Percentiles rank a stretch among this genome's conserved stretches.
These are phyloP conservation scores for Sus scrofa DNA, from an alignment of 2,113 vertebrate species.

Conservation along the genomic window T2T-Sscrofa CM000819.6:41459501-41460000, in stretches of 20 bases:
- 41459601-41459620: neutral
- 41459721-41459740: neutral
- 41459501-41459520: neutral
- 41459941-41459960: no score
- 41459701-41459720: neutral
- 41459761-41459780: neutral
- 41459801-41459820: neutral
- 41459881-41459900: no score
- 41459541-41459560: neutral
- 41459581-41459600: neutral
- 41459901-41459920: no score
- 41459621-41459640: neutral
- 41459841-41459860: no score
- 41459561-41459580: neutral
- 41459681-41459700: neutral
- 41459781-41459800: slow-evolving; percentile 20
- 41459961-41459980: no score
- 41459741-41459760: neutral
- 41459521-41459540: neutral
- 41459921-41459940: no score
- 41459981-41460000: no score
- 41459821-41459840: neutral
- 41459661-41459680: neutral
- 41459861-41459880: no score
- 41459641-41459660: neutral